Evolutionary conservation across 2,797 vertebrate genomes (phyloP), one percentile per base, ranked within the genome.

Genomic region (Enteromius argenteus): DNA sequence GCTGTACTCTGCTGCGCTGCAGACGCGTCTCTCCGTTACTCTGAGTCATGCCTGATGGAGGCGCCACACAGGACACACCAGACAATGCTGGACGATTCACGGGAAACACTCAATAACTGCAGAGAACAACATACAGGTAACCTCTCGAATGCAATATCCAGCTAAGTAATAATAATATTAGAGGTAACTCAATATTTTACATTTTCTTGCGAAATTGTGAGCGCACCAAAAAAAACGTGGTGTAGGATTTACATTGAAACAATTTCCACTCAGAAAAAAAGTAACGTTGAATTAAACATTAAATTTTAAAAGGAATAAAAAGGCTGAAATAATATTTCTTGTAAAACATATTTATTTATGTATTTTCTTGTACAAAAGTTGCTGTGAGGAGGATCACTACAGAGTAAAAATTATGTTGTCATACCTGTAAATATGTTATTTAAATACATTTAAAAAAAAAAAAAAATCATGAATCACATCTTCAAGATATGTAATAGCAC

Each of bases 21-120:
- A 93, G 92, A 35, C 95, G 90, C 86, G 97, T 96, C 89, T 97
- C 97, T 87, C 95, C 94, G 11, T 96, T 96, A 87, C 93, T 94
- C 93, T 97, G 96, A 81, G 96, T 96, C 97, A 98, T 99, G 68
- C 87, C 49, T 90, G 84, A 64, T 10, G 23, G 78, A 30, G 71
- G 21, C 73, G n/a, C 53, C 73, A 78, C 3, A 21, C 51, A 42
- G 46, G 19, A 68, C 32, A 4, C 37, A 5, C 19, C 73, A 60
- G 0, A n/a, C 64, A 5, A 39, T n/a, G 21, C 49, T 78, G 42
- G 66, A 71, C 30, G 23, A 14, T 75, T 42, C 14, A 27, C 2
- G 3, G 13, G 17, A 56, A 81, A 44, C 79, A 66, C 15, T 81
- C 58, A 8, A 19, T 6, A 46, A 15, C 78, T 79, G 62, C 14